A percentile compares a stretch with the other conserved stretches of the same genome.
Evolutionary conservation across 35 echinoderm and acorn worm species (phyloP).

Genomic region (Nesometra sesokonis): DNA sequence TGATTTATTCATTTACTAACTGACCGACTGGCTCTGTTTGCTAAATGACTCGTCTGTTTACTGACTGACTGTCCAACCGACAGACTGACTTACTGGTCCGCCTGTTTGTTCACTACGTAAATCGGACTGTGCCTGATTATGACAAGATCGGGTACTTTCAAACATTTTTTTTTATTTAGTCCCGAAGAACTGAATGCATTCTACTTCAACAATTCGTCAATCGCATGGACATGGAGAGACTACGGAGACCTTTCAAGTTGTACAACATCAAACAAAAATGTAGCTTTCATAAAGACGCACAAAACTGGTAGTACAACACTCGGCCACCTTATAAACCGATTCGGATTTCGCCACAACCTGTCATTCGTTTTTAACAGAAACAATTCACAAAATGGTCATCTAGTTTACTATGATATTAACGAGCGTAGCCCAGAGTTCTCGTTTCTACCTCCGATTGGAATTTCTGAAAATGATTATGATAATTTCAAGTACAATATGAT

Average conservation of each 20-base stretch:
- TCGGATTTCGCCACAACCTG: slow-evolving; percentile 28
- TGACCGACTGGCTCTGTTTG: no score
- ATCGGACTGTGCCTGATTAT: no score
- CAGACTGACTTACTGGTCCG: no score
- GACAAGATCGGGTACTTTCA: no score
- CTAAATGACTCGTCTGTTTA: no score
- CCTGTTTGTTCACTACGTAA: no score
- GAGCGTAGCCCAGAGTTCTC: neutral
- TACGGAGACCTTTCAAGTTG: neutral
- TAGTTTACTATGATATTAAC: slow-evolving; percentile 7
- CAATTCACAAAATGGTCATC: slow-evolving; percentile 29
- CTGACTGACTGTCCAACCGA: no score
- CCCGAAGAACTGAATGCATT: no score
- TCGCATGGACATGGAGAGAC: neutral
- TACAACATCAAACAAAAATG: neutral
- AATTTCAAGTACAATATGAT: slow-evolving; percentile 51
- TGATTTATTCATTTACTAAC: no score
- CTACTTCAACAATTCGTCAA: no score
- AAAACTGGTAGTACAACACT: slow-evolving; percentile 50
- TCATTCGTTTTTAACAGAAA: slow-evolving; percentile 50
- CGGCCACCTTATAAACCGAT: slow-evolving; percentile 13
- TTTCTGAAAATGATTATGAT: neutral
- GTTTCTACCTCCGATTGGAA: slow-evolving; percentile 25
- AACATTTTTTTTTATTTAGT: no score
- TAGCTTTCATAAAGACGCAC: slow-evolving; percentile 34